phyloP scores from a whole-genome alignment of 2,888 invertebrate species.

The Drosophila atripex region DNA sequence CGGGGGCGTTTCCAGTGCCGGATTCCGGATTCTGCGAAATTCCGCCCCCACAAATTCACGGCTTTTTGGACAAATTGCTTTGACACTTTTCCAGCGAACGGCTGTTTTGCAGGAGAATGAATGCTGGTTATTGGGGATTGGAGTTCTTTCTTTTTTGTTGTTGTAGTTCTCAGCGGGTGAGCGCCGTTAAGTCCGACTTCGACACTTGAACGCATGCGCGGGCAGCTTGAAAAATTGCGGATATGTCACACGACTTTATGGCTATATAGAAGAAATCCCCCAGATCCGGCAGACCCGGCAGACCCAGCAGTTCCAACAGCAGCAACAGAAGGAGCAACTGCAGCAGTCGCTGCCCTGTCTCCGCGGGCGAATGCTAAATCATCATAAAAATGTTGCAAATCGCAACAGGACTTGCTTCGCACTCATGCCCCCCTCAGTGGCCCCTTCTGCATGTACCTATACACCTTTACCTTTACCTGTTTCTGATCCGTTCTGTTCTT shows the following conservation, averaged over 20 bases:
- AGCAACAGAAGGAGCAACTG: conserved; percentile 31
- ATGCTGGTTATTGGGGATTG: conserved; percentile 10
- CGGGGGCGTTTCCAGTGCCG: conserved; percentile 36
- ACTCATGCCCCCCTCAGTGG: not conserved
- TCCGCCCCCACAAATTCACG: conserved; percentile 37
- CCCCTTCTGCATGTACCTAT: not conserved
- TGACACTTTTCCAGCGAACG: conserved; percentile 75
- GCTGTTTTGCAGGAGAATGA: conserved; percentile 5
- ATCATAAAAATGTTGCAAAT: conserved; percentile 63
- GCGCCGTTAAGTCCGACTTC: conserved; percentile 64
- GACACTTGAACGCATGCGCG: conserved; percentile 67
- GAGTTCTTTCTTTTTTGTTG: not conserved
- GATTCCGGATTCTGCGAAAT: conserved; percentile 36
- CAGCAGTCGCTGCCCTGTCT: conserved; percentile 44
- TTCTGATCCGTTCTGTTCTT: conserved; percentile 15
- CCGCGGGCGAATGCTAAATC: conserved; percentile 71
- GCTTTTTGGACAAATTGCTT: conserved; percentile 65
- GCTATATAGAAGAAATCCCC: conserved; percentile 42
- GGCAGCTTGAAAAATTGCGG: conserved; percentile 77
- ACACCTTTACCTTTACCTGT: not conserved
- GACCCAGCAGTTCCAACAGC: conserved; percentile 2
- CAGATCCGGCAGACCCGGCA: conserved; percentile 11
- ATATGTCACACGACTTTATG: conserved; percentile 79
- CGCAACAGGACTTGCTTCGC: conserved; percentile 64
- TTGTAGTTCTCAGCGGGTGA: conserved; percentile 60